Percentiles rank a stretch among this genome's conserved stretches.
Conservation (phyloP, 2,888 invertebrate species). For the Penaeus monodon region DNA sequence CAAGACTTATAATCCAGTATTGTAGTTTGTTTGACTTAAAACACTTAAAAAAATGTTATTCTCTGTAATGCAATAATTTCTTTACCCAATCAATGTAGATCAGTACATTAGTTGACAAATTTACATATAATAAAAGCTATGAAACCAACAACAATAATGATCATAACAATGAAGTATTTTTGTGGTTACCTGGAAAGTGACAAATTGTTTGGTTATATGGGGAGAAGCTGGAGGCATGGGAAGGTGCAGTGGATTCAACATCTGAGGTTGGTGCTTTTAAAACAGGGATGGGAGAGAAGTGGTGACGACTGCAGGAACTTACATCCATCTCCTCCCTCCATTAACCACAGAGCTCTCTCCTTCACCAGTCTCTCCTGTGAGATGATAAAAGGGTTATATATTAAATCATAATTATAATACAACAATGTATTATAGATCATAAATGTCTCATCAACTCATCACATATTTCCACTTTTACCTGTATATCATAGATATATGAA, state of each 20-base stretch:
- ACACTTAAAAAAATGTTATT: no score
- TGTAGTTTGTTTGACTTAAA: neutral
- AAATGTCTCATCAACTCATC: no score
- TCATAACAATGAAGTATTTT: neutral
- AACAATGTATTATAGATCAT: no score
- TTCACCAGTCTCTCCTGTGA: no score
- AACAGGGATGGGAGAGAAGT: slow-evolving; percentile 45
- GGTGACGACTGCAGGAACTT: slow-evolving; percentile 63
- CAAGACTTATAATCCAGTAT: neutral
- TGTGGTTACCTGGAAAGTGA: slow-evolving; percentile 44
- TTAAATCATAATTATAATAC: no score
- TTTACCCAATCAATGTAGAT: no score
- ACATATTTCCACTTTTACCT: no score
- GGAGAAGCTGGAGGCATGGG: slow-evolving; percentile 44
- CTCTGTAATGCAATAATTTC: no score
- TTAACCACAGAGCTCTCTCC: neutral
- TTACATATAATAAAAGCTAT: no score
- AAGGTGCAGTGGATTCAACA: slow-evolving; percentile 36
- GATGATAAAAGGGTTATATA: no score
- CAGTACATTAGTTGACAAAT: no score
- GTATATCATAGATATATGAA: no score
- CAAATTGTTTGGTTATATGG: slow-evolving; percentile 43
- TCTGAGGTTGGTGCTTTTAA: slow-evolving; percentile 37
- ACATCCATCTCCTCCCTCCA: slow-evolving; percentile 53
- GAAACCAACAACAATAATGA: neutral